These are phyloP conservation scores for Ophion costatus DNA, from an alignment of 2,888 invertebrate species.

Conservation along the genomic window DNA sequence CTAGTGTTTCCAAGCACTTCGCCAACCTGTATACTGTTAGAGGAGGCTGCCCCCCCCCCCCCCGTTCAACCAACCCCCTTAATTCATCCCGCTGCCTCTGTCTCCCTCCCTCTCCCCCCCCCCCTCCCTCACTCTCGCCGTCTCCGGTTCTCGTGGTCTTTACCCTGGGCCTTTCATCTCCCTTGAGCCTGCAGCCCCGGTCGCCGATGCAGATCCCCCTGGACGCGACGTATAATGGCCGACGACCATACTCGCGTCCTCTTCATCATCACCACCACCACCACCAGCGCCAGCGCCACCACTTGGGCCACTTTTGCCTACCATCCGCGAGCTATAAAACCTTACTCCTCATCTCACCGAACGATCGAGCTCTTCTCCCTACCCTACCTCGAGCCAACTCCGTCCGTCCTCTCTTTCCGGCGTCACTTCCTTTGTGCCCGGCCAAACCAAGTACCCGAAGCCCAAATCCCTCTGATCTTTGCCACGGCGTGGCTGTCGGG, in stretches of 20 bases:
- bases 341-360: too few relatives aligned
- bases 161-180: constrained; percentile 50
- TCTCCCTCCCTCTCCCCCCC: neutral
- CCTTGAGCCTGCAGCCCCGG: constrained; percentile 15
- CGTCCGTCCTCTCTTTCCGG: neutral
- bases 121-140: neutral
- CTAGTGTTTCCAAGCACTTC: constrained; percentile 26
- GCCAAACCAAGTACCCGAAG: neutral
- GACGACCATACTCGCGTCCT: constrained; percentile 54
- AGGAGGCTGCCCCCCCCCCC: constrained; percentile 61
- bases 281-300: neutral
- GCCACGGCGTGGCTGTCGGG: too few relatives aligned
- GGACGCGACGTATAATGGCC: constrained; percentile 59
- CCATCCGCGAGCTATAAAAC: neutral
- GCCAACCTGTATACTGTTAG: constrained; percentile 61
- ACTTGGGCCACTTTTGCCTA: neutral
- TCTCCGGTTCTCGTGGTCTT: constrained; percentile 38
- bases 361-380: neutral
- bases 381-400: neutral
- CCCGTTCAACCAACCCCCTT: constrained; percentile 53
- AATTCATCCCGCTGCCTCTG: constrained; percentile 50
- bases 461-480: too few relatives aligned
- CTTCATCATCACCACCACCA: constrained; percentile 45
- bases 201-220: constrained; percentile 56
- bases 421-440: neutral